A percentile compares a stretch with the other conserved stretches of the same genome.
phyloP scores from a whole-genome alignment of 2,113 vertebrate genomes.

The Gasterosteus aculeatus region DNA sequence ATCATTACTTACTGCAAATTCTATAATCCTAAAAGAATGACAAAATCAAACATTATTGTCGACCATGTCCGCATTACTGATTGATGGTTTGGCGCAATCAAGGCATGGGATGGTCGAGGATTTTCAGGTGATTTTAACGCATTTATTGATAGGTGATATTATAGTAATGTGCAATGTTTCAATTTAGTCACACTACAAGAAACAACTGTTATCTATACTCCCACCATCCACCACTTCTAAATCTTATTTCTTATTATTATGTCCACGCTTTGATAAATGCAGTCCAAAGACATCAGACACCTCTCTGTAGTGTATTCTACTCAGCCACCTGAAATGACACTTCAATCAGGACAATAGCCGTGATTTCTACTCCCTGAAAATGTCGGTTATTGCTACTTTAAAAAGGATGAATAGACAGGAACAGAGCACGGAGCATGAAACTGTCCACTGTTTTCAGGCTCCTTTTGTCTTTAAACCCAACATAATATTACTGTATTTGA shows the following conservation, averaged over 20 bases:
- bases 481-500: slow-evolving; percentile 6
- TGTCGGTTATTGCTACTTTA: slow-evolving; percentile 41
- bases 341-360: slow-evolving; percentile 65
- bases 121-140: neutral
- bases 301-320: slow-evolving; percentile 39
- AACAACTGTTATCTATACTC: neutral
- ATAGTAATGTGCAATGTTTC: neutral
- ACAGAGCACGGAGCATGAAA: slow-evolving; percentile 5
- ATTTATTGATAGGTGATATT: neutral
- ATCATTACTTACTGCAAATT: neutral
- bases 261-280: slow-evolving; percentile 25
- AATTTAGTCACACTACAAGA: neutral
- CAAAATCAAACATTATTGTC: neutral
- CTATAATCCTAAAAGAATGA: neutral
- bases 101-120: neutral
- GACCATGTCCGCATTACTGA: slow-evolving; percentile 1
- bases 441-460: slow-evolving; percentile 11
- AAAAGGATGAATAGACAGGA: slow-evolving; percentile 14
- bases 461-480: slow-evolving; percentile 10
- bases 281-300: slow-evolving; percentile 14
- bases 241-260: neutral
- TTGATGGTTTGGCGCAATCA: neutral
- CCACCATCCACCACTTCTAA: neutral
- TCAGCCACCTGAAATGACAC: slow-evolving; percentile 63
- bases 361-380: slow-evolving; percentile 37